Evolutionary conservation across 2,888 invertebrate genomes (phyloP), one percentile per base, ranked within the genome.

Genomic region (Sphaerolaimus hirsutus): DNA sequence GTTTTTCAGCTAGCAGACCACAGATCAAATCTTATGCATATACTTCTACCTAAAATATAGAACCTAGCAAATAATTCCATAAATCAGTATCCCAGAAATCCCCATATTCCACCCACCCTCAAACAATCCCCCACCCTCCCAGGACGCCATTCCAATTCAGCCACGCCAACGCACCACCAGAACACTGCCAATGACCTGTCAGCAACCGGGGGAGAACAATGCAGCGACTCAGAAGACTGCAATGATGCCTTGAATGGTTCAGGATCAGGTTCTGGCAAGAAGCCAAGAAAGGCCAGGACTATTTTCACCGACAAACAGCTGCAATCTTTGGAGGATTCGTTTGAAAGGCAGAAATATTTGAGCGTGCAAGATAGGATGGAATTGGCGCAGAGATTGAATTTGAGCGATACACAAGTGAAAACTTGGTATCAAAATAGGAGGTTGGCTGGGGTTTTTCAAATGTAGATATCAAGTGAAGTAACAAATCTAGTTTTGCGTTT

Each of bases 341-440:
- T 59, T 44, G 58, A 58, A 37, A 52, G 54, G 35, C 58, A 59
- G 23, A 59, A 59, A 50, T 60, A 60, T 48, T 52, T 60, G 17
- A 55, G 55, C 19, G 60, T 60, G 17, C 93, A 91, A 65, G 91
- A 97, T 66, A 57, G 93, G 54, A 87, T 93, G 84, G 93, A 97
- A 69, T 74, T 97, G 58, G 93, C 97, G 1, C 81, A 86, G 41
- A 57, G 62, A 49, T 62, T 97, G 57, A 82, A 84, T 58, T 74
- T 97, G 48, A 87, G 86, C 40, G 97, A 97, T 68, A 97, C 93
- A 45, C 97, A 99, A 73, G 93, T 97, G 64, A 97, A 97, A 70
- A 97, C 97, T 59, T 97, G 97, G 93, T 93, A 93, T 69, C 91
- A 93, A 68, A 93, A 93, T 66, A 74, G 93, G 73, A 77, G 91